Percentiles rank a stretch among this genome's conserved stretches.
Conservation (phyloP, 2,888 invertebrate species). For the Clanis bilineata region DNA sequence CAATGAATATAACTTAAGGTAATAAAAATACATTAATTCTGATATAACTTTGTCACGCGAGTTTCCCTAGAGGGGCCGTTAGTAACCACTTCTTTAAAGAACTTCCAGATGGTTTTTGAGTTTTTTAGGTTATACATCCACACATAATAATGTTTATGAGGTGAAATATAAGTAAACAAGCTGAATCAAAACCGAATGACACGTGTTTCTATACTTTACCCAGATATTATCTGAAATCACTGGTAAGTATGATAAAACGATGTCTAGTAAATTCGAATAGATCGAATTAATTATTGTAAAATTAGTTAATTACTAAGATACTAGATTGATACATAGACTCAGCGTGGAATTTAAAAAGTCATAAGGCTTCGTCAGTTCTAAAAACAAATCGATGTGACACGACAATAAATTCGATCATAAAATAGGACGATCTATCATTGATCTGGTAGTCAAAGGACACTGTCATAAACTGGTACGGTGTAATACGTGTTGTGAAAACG, state of each 20-base stretch:
- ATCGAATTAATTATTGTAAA: too few species aligned
- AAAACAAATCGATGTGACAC: background rate
- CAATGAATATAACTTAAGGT: constrained; percentile 62
- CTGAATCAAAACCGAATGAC: too few species aligned
- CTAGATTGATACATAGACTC: too few species aligned
- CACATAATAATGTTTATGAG: background rate
- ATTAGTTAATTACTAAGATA: too few species aligned
- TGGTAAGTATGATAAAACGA: too few species aligned
- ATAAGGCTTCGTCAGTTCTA: background rate
- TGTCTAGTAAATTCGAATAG: too few species aligned
- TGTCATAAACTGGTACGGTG: background rate
- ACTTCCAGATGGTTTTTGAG: constrained; percentile 22
- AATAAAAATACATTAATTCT: constrained; percentile 69
- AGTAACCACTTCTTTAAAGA: constrained; percentile 22
- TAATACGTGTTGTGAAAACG: constrained; percentile 1
- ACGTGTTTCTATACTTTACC: too few species aligned
- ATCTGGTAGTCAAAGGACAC: background rate
- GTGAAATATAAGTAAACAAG: background rate
- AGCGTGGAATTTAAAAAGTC: too few species aligned
- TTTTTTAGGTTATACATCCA: background rate
- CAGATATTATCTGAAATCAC: too few species aligned
- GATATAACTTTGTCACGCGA: constrained; percentile 68
- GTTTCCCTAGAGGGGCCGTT: constrained; percentile 27
- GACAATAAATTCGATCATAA: background rate
- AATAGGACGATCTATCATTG: background rate